Evolutionary conservation across 2,888 invertebrate genomes (phyloP), one percentile per base, ranked within the genome.

Genomic region (Carabus problematicus): DNA sequence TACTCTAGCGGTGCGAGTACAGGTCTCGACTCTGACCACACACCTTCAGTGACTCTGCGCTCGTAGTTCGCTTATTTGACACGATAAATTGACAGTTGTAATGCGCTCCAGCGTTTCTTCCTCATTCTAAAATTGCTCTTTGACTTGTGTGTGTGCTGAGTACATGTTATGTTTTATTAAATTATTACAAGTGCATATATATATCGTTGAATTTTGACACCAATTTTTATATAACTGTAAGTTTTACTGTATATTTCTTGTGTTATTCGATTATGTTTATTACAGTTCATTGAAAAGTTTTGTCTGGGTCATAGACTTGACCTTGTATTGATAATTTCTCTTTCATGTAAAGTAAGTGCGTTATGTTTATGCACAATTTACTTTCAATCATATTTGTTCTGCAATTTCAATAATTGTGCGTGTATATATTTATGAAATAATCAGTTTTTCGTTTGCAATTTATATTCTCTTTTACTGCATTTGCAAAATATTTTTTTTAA

Each of bases 101-200:
- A 67, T 67, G 67, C 60, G 67, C 60, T 60, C 67, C 54, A 41
- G 7, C 40, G 41, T 60, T 54, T 52, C 67, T 60, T 67, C 67
- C 67, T 67, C 67, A 67, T 67, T 67, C 67, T 67, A 67, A 67
- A 67, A 60, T 67, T 67, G 67, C 60, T 67, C 42, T 67, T 67
- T 41, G 43, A 42, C 52, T 60, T 67, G 67, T 67, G 60, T 59
- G 12, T 52, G 67, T 67, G 67, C 52, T 55, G 49, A 60, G 60
- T 67, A 54, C 54, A 6, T 67, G 67, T 67, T 67, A 67, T 67
- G 67, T 67, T 67, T 67, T 29, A 56, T 29, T 56, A 54, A 67
- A 60, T 52, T 54, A 67, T 54, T 52, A 41, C 67, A 54, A 67
- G 67, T 67, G 52, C 52, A 59, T 67, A 39, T 41, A n/a, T n/a